Base-by-base conservation (phyloP, 2,797 vertebrate species). In the Tolypeutes matacus region DNA sequence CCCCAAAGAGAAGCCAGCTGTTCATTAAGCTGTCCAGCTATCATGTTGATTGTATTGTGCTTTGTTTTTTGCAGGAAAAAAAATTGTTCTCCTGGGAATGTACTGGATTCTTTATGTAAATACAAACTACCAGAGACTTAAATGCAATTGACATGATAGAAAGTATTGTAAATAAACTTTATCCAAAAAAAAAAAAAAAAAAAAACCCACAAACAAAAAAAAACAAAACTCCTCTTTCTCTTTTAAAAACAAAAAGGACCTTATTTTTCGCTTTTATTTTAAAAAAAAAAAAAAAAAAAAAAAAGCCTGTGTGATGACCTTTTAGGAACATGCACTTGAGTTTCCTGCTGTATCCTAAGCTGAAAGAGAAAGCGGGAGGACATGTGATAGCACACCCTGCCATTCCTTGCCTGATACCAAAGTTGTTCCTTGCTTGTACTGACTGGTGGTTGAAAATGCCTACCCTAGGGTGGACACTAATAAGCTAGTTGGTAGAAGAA, bases 1-100 rank as follows among this genome's bases (percentile, higher is more conserved):
- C 96, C 95, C 96, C 96, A 39, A 46, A 97, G 98, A 72, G 42
- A 89, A 83, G 20, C 58, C 34, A 70, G 88, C 42, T 49, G 15
- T 34, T 73, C 29, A 15, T 46, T 27, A 53, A 81, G n/a, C 20
- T 72, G 53, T 58, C 69, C 42, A 58, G 1, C 12, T 76, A 29
- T 23, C 23, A 21, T 10, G 10, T 21, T 77, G 49, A 31, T 42
- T 34, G 23, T 31, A 15, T 60, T 25, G n/a, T 96, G 11, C 39
- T 93, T 88, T 82, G 42, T 34, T 65, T 95, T 93, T 51, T 70
- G 17, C 3, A 51, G 17, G 11, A 42, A 39, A 9, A 27, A 64
- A 53, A 31, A 53, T 46, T 76, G 25, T 53, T 92, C 31, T 62
- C 60, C 65, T 11, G 51, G 49, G 49, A 92, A 69, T 62, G 7